These are phyloP conservation scores for Lepidostoma basale DNA, from an alignment of 1,140 invertebrate genomes.

Conservation along the genomic window DNA sequence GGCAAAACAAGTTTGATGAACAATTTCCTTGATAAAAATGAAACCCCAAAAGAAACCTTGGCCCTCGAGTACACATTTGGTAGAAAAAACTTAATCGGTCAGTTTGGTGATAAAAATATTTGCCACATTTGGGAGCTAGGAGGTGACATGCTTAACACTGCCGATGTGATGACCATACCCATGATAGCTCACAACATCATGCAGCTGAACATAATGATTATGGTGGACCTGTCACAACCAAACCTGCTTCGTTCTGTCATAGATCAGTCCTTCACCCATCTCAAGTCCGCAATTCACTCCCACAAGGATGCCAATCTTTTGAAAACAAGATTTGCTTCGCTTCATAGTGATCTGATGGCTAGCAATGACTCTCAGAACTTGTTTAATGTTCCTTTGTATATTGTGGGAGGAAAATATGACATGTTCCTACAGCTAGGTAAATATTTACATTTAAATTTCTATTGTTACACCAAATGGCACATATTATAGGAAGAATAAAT, in stretches of 20 bases:
- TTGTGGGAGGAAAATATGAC: conserved; percentile 43
- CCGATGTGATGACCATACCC: conserved; percentile 26
- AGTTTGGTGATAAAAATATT: conserved; percentile 76
- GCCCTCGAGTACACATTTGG: conserved; percentile 88
- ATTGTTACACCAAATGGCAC: too few species aligned
- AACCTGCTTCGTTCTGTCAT: conserved; percentile 5
- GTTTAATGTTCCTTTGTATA: conserved; percentile 26
- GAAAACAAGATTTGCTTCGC: background rate
- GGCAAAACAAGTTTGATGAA: conserved; percentile 85
- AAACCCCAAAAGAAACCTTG: conserved; percentile 76
- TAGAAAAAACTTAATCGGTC: conserved; percentile 74
- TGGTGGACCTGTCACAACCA: conserved; percentile 37
- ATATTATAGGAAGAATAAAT: too few species aligned
- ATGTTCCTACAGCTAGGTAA: conserved; percentile 39
- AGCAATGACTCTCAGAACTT: background rate
- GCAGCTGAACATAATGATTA: conserved; percentile 18
- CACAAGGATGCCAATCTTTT: background rate
- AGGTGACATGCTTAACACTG: conserved; percentile 53
- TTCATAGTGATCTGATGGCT: background rate
- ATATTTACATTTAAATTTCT: too few species aligned
- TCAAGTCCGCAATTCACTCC: background rate
- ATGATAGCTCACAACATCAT: background rate
- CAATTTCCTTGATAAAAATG: conserved; percentile 81
- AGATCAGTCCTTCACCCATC: background rate
- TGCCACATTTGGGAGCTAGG: conserved; percentile 91